Base-by-base conservation (phyloP, 1,140 invertebrate genomes). In the Streblospio benedicti region DNA sequence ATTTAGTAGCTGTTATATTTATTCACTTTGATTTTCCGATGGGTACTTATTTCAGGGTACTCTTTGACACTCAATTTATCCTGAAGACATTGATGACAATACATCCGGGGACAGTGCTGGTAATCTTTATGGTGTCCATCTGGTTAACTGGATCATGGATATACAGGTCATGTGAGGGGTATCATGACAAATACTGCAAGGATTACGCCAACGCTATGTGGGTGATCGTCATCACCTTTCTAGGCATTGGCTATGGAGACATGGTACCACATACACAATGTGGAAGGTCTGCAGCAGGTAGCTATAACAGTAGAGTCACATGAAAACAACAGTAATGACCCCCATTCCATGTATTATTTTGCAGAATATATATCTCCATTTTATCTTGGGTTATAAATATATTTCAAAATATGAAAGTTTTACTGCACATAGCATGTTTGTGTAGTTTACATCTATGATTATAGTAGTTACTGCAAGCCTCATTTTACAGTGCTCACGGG, bases 131-230 rank as follows among this genome's bases (percentile, higher is more conserved):
- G 89, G 69, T 98, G 55, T 97, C 94, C 0, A 81, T 98, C 49
- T 99, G 95, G 95, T 94, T 99, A 77, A 97, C 99, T 67, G 94
- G 93, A 45, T 95, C 90, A 69, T 99, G 96, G 95, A 94, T 94
- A 54, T 81, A 99, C 62, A 84, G 96, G 68, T 91, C 96, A 68
- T 99, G 96, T 78, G 96, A 99, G n/a, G 84, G 90, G 94, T 93
- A 98, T 84, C 83, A 84, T 60, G 32, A 59, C 43, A 27, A 23
- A 31, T 35, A 41, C 4, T 93, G 97, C 82, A 91, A 90, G 73
- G 97, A 97, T 81, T 87, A 97, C 71, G 84, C 96, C 71, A 97
- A 97, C 83, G 90, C 93, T 70, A 95, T 97, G 91, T 97, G 93
- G 93, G 86, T 97, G 79, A 95, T 96, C 79, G 91, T 93, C 71